phyloP scores from a whole-genome alignment of 2,113 vertebrate genomes.

The Anolis sagrei region DNA sequence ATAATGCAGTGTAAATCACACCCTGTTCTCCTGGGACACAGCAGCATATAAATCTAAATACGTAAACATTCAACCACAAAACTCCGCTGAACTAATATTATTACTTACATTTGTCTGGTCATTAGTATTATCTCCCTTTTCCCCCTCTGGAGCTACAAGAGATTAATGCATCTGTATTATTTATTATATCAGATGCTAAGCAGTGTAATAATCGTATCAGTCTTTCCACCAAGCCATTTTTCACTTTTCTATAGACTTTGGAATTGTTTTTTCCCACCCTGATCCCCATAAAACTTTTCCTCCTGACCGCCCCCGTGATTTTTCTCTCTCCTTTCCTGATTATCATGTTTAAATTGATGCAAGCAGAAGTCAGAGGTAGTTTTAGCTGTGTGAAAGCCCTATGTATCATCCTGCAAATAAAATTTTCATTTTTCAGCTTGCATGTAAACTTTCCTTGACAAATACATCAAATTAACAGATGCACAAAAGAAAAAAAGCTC shows the following conservation, averaged over 20 bases:
- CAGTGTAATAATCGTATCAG: constrained; percentile 68
- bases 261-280: constrained; percentile 47
- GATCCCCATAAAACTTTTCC: constrained; percentile 49
- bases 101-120: constrained; percentile 60
- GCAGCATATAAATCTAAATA: constrained; percentile 23
- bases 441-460: constrained; percentile 27
- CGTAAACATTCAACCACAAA: constrained; percentile 41
- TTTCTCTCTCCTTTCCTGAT: constrained; percentile 8
- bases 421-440: constrained; percentile 46
- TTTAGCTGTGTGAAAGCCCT: constrained; percentile 43
- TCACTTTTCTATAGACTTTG: constrained; percentile 62
- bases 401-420: constrained; percentile 52
- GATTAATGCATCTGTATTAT: constrained; percentile 72
- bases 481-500: not conserved
- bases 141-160: constrained; percentile 57
- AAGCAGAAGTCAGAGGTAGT: constrained; percentile 47
- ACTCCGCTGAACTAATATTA: constrained; percentile 60
- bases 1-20: constrained; percentile 16
- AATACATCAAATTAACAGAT: constrained; percentile 38
- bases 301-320: constrained; percentile 35
- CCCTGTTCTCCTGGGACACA: not conserved
- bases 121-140: constrained; percentile 47
- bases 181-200: constrained; percentile 67
- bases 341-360: constrained; percentile 68
- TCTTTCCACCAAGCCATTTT: constrained; percentile 64